These are phyloP conservation scores for Asobara japonica DNA, from an alignment of 1,140 invertebrate genomes.

Conservation along the genomic window DNA sequence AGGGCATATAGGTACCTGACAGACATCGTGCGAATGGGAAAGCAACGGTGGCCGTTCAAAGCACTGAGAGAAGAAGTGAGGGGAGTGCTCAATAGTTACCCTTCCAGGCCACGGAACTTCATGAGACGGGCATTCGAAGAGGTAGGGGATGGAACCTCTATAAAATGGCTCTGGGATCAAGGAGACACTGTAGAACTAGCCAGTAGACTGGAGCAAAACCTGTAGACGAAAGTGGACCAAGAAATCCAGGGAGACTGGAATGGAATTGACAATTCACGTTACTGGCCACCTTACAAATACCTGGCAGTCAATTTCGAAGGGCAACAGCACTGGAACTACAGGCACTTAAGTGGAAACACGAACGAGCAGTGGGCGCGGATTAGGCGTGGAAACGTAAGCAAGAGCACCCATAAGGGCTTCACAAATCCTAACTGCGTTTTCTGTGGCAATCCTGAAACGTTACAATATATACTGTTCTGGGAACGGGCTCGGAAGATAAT, in stretches of 20 bases:
- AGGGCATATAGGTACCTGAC: conserved; percentile 14
- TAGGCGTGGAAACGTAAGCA: background rate
- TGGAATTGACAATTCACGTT: background rate
- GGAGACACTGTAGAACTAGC: background rate
- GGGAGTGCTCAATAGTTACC: background rate
- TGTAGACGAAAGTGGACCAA: background rate
- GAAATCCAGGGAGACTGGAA: background rate
- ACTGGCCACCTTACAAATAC: background rate
- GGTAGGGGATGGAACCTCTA: background rate
- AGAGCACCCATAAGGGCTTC: too few species aligned
- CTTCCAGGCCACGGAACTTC: background rate
- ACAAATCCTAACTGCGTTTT: too few species aligned
- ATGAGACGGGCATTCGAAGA: background rate
- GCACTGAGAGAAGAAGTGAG: background rate
- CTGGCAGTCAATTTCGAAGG: background rate
- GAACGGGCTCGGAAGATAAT: too few species aligned
- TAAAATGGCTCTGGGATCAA: background rate
- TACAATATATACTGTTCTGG: too few species aligned
- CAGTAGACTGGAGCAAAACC: background rate
- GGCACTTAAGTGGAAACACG: background rate
- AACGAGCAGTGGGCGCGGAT: background rate
- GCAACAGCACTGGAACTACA: background rate
- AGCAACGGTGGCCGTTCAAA: background rate
- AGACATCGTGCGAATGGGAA: background rate
- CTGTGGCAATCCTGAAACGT: too few species aligned